A percentile compares a stretch with the other conserved stretches of the same genome.
phyloP scores from a whole-genome alignment of 2,888 invertebrate genomes.

The Coelopa pilipes region DNA sequence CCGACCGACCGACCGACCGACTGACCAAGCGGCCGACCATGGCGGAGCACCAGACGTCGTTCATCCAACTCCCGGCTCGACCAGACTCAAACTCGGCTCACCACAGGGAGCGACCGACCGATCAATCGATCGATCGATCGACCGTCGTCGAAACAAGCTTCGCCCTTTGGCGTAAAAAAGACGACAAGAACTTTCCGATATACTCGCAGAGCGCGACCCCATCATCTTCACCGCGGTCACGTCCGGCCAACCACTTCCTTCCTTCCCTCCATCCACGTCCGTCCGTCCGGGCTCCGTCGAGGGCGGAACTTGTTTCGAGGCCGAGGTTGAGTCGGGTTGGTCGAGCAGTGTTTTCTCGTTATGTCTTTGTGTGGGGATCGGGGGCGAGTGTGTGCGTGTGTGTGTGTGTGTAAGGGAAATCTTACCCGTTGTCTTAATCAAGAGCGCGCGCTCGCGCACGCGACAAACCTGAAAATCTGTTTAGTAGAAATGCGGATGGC shows the following conservation, averaged over 20 bases:
- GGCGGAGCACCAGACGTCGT: background rate
- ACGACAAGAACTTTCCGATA: background rate
- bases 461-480: slow-evolving; percentile 47
- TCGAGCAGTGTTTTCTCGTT: no score
- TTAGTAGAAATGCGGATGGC: slow-evolving; percentile 44
- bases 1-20: background rate
- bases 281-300: no score
- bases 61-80: background rate
- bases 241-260: slow-evolving; percentile 18
- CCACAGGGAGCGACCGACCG: background rate
- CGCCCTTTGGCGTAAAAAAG: no score
- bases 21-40: background rate
- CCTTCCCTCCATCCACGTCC: background rate
- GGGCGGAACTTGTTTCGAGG: background rate
- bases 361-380: no score
- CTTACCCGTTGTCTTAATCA: slow-evolving; percentile 50
- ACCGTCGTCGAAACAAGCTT: no score
- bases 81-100: background rate
- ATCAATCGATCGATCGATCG: no score
- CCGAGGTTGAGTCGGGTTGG: background rate
- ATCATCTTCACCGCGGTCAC: background rate
- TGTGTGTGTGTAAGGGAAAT: slow-evolving; percentile 36
- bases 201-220: background rate
- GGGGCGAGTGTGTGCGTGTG: no score
- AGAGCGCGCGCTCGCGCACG: slow-evolving; percentile 41